Base-by-base conservation (phyloP, 2,888 invertebrate genomes). In the Cataglyphis cursor region DNA sequence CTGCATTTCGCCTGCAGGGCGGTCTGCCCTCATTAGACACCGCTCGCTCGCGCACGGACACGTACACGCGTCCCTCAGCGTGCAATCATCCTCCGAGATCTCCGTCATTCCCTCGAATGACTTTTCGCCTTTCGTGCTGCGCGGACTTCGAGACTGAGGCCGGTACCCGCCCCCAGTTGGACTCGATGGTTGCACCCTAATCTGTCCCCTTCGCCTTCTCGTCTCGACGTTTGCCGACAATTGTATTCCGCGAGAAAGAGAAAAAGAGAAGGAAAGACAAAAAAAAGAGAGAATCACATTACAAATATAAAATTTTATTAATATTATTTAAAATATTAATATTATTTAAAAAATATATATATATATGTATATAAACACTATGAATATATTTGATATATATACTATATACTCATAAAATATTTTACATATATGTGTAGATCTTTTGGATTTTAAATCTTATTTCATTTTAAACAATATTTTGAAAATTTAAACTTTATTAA, bases 21-120 rank as follows among this genome's bases (percentile, higher is more conserved):
- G 92, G 92, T 92, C 92, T 85, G 88, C 85, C 86, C 92, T 92
- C 92, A 91, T 92, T 92, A 92, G 90, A 90, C 84, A 90, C 82
- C 70, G 59, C 81, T 72, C 78, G 72, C 76, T 59, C 68, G 64
- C 72, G 82, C 59, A 57, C 81, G n/a, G 62, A 73, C 66, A 62
- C 59, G 81, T 81, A 78, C 78, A 73, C 76, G 84, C 74, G 68
- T 83, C 73, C 84, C 82, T 75, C 86, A 35, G 85, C 81, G 83
- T 72, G 83, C 84, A 88, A 90, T 87, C 89, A 82, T 90, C 87
- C 83, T 66, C 70, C 83, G 73, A 72, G 85, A 91, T 88, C 90
- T 89, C 85, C 86, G 89, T 90, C 90, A 87, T 90, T 90, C 86
- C 83, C 80, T 80, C 86, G 86, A 88, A 89, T 87, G 90, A 90